phyloP scores from a whole-genome alignment of 2,113 vertebrate genomes.

The Cyanocitta stelleri region DNA sequence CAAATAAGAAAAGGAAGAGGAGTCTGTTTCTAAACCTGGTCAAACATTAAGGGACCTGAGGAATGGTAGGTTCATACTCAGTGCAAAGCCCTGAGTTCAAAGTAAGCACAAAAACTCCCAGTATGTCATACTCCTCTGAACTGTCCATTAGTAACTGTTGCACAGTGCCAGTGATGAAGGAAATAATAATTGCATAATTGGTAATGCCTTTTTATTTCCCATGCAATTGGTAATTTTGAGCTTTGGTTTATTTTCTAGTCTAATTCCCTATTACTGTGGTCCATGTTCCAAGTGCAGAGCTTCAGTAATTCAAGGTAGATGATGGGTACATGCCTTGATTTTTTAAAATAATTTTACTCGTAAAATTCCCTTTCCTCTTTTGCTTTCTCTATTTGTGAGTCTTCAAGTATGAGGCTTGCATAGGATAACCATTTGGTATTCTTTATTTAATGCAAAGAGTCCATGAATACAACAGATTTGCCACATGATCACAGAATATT shows the following conservation, averaged over 20 bases:
- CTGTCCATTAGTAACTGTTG: background rate
- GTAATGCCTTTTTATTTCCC: background rate
- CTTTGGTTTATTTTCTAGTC: background rate
- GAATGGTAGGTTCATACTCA: background rate
- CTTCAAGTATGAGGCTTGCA: background rate
- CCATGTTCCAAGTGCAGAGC: background rate
- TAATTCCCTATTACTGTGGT: background rate
- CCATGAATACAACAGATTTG: background rate
- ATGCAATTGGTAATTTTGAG: background rate
- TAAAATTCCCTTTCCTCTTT: background rate
- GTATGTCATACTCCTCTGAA: background rate
- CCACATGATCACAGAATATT: background rate
- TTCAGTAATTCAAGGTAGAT: background rate
- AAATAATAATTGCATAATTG: background rate
- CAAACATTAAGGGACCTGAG: background rate
- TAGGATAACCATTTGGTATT: background rate
- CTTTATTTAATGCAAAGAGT: background rate
- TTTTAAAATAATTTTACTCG: background rate
- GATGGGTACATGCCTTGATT: background rate
- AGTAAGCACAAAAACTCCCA: background rate
- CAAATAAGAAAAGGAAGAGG: background rate
- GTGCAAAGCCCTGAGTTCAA: background rate
- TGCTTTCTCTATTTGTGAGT: background rate
- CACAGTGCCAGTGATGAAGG: background rate
- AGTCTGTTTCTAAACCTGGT: background rate